Percentiles rank a stretch among this genome's conserved stretches.
Evolutionary conservation across 2,797 vertebrate species (phyloP).

Genomic region (Falco berigora): DNA sequence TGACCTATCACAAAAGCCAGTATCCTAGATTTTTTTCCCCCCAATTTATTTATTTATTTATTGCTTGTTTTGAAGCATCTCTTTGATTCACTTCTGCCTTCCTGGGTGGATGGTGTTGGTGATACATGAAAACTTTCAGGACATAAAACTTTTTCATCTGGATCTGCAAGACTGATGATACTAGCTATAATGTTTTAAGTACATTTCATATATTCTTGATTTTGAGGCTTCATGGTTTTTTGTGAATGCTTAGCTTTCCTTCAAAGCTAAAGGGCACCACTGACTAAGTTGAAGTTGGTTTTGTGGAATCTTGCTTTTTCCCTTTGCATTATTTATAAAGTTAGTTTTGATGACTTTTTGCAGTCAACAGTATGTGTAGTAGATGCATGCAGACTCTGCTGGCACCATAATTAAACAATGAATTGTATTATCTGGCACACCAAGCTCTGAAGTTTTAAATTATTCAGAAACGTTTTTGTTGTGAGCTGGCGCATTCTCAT

Average conservation of each 20-base stretch:
- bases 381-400: not conserved
- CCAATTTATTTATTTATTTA: no score
- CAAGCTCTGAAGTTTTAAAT: conserved; percentile 60
- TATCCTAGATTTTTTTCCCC: not conserved
- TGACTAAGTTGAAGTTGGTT: not conserved
- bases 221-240: not conserved
- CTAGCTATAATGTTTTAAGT: not conserved
- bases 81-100: not conserved
- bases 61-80: not conserved
- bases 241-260: not conserved
- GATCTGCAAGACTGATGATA: not conserved
- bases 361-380: not conserved
- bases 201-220: not conserved
- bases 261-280: not conserved
- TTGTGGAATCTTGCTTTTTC: not conserved
- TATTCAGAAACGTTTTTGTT: conserved; percentile 74
- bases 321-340: conserved; percentile 29
- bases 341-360: conserved; percentile 17
- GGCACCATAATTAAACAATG: conserved; percentile 41
- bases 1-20: not conserved
- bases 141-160: not conserved
- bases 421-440: conserved; percentile 53
- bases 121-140: not conserved
- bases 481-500: conserved; percentile 71
- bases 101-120: not conserved